Base-by-base conservation (phyloP, 2,888 invertebrate genomes). In the Lepidonotus clava region DNA sequence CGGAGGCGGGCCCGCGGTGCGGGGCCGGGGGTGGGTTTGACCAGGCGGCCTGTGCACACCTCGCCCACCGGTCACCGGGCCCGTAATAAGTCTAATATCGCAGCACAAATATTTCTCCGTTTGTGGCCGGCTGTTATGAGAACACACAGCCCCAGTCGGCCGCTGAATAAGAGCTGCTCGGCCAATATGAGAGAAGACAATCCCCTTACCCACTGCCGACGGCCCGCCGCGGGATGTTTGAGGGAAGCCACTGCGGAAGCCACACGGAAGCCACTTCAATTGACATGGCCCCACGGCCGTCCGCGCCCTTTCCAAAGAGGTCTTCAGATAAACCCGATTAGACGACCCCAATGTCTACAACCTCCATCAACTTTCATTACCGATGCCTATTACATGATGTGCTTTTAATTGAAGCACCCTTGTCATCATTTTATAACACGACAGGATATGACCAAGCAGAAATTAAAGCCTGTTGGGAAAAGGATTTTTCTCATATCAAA, bases 1-100 rank as follows among this genome's bases (percentile, higher is more conserved):
- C 6, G 66, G 66, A 11, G 46, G 32, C 80, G 14, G 80, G 80
- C 46, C 24, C 51, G 41, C 8, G 24, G n/a, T 21, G 6, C 24
- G n/a, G 51, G 51, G n/a, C 6, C 71, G 34, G 36, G 66, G 66
- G 71, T 24, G 8, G 46, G 80, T 41, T 41, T 80, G 80, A 46
- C 46, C 80, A 80, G 80, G 38, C 40, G 76, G 18, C 24, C 80
- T 46, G 51, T 32, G 80, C 80, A 80, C 80, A 80, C 80, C 46
- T 80, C 41, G 46, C 28, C 76, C 21, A 38, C 38, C 21, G 76
- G 36, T 38, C 38, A 76, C 46, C 24, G 28, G 11, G 51, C 14
- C 46, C 28, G 80, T 80, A 80, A 80, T 80, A 80, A 80, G 46
- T 80, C 80, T 80, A 80, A 80, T 80, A 80, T 80, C 46, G 46